Base-by-base conservation (phyloP, 2,888 invertebrate species). In the Rosalia funebris region DNA sequence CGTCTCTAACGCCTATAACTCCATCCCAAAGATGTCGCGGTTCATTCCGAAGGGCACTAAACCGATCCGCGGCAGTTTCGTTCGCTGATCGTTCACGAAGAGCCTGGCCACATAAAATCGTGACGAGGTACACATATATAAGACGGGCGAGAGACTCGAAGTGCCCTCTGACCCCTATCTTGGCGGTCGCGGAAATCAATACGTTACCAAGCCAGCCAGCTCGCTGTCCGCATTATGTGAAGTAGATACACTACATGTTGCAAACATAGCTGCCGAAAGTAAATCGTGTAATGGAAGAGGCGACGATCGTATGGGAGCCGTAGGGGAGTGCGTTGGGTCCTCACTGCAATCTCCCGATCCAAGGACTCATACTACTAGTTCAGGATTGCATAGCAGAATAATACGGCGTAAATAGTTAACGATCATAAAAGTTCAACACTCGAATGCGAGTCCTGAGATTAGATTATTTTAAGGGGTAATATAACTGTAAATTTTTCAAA, bases 101-200 rank as follows among this genome's bases (percentile, higher is more conserved):
- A 31, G 31, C 15, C 44, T 44, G n/a, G n/a, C n/a, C 16, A 48
- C 11, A 20, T 14, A 10, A 48, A 48, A 16, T 36, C 48, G 48
- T 48, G 48, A 48, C 48, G 31, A 48, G 37, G 19, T 34, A 36
- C 7, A 48, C 20, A 19, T n/a, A 1, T 20, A 31, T 11, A 17
- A 45, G 45, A 45, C 45, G 45, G 44, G 45, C 32, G 45, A 50
- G 31, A 50, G 50, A 25, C 39, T 36, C 50, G 39, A 20, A 75
- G 72, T 79, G 78, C 78, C 78, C 79, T 79, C 76, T 79, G 80
- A 79, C 79, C 80, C 79, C 77, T 75, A 78, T 80, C 77, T 79
- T 77, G 74, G 77, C 77, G 77, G 76, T 75, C 78, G 68, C 73
- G 76, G 77, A 79, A 80, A 80, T 80, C 80, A 79, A 80, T 80